Percentiles rank a stretch among this genome's conserved stretches.
These are phyloP conservation scores for Alfaro cultratus DNA, from an alignment of 2,797 vertebrate genomes.

Conservation along the genomic window DNA sequence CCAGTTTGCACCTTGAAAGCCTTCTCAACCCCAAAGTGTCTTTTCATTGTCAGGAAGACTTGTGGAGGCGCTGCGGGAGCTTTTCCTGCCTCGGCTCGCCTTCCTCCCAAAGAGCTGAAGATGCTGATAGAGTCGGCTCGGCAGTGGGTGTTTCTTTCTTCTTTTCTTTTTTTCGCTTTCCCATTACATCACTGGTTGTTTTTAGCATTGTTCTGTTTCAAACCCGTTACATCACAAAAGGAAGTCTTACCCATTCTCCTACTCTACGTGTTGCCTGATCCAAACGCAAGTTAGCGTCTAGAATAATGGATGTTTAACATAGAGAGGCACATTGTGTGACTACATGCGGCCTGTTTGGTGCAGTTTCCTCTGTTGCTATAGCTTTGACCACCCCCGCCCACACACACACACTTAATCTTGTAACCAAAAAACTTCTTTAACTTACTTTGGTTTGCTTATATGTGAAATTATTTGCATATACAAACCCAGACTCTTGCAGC, in stretches of 20 bases:
- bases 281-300: not conserved
- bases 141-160: conserved; percentile 40
- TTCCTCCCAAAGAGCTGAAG: conserved; percentile 17
- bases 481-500: not conserved
- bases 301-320: conserved; percentile 1
- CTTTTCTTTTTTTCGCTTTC: conserved; percentile 24
- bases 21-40: conserved; percentile 4
- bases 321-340: not conserved
- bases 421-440: not conserved
- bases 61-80: not conserved
- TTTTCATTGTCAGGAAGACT: conserved; percentile 23
- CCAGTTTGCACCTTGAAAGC: conserved; percentile 5
- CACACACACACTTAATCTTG: not conserved
- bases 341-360: not conserved
- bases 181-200: conserved; percentile 60
- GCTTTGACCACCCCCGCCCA: not conserved
- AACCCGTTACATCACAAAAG: conserved; percentile 44
- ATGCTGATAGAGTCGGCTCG: conserved; percentile 18
- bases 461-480: not conserved
- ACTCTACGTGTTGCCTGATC: not conserved
- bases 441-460: not conserved
- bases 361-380: not conserved
- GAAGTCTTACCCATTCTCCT: conserved; percentile 19
- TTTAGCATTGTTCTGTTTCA: conserved; percentile 22
- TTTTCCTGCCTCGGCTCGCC: conserved; percentile 44